Base-by-base conservation (phyloP, 1,140 invertebrate genomes). In the Pissodes strobi region DNA sequence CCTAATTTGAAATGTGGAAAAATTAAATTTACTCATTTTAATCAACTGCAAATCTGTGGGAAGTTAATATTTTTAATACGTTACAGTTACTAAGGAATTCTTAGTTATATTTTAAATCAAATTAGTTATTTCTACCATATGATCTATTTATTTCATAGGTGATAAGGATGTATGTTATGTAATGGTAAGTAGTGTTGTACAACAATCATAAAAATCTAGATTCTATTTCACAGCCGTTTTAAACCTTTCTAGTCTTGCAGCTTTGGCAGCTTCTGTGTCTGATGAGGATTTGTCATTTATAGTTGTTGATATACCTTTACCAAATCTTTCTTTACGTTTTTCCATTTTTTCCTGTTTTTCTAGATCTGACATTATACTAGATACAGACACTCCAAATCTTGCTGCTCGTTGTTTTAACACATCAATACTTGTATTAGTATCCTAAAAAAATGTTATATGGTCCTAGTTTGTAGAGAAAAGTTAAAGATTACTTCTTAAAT, bases 381-480 rank as follows among this genome's bases (percentile, higher is more conserved):
- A 89, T n/a, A 88, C 86, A 9, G 85, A 86, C 13, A 83, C 80
- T 2, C 90, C 90, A 81, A 92, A 92, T 66, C 89, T 81, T 79
- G 90, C 87, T 21, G 88, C 88, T 57, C 90, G 82, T 69, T 90
- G 87, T 71, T 90, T 90, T 1, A 92, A 72, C 21, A 87, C 82
- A 38, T 90, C 88, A 41, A 86, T 81, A 68, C 41, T 73, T 1
- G 70, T 51, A 43, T 66, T 66, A 4, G 70, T 53, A 51, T 64
- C 53, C 73, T 72, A 43, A 38, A 71, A 73, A 25, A 49, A 15
- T n/a, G n/a, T n/a, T n/a, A n/a, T n/a, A n/a, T n/a, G n/a, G n/a
- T n/a, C n/a, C n/a, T n/a, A n/a, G n/a, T n/a, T n/a, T n/a, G n/a
- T n/a, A n/a, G n/a, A n/a, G n/a, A n/a, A n/a, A n/a, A n/a, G n/a